phyloP scores from a whole-genome alignment of 2,113 vertebrate species.

The Tachycineta bicolor region DNA sequence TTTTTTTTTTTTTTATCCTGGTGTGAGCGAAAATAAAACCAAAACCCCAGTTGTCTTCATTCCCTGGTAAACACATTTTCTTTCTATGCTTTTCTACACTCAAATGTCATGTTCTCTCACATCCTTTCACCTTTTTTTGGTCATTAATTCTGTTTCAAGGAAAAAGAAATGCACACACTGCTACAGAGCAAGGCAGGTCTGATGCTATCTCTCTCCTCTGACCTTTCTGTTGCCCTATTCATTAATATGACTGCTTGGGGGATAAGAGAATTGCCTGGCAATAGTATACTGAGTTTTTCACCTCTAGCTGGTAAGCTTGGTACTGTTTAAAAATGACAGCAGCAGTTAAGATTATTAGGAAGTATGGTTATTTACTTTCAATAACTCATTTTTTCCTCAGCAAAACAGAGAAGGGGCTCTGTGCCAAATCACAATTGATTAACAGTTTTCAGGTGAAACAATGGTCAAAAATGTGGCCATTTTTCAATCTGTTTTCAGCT shows the following conservation, averaged over 20 bases:
- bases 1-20: not conserved
- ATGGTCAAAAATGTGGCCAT: not conserved
- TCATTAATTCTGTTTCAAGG: not conserved
- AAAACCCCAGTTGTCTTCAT: not conserved
- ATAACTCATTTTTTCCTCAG: not conserved
- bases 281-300: not conserved
- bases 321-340: not conserved
- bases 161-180: not conserved
- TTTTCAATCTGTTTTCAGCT: not conserved
- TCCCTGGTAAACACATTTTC: not conserved
- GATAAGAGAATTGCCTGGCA: not conserved
- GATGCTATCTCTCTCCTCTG: not conserved
- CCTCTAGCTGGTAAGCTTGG: not conserved
- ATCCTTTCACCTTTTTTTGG: not conserved
- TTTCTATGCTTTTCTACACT: not conserved
- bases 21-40: not conserved
- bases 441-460: not conserved
- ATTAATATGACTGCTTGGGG: not conserved
- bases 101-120: not conserved
- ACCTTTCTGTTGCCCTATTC: slow-evolving; percentile 1
- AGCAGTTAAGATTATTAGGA: not conserved
- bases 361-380: not conserved
- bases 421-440: not conserved
- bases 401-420: not conserved
- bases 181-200: not conserved